Evolutionary conservation across 1,140 invertebrate species (phyloP).

Genomic region (Ceratoteleas bidentatus): DNA sequence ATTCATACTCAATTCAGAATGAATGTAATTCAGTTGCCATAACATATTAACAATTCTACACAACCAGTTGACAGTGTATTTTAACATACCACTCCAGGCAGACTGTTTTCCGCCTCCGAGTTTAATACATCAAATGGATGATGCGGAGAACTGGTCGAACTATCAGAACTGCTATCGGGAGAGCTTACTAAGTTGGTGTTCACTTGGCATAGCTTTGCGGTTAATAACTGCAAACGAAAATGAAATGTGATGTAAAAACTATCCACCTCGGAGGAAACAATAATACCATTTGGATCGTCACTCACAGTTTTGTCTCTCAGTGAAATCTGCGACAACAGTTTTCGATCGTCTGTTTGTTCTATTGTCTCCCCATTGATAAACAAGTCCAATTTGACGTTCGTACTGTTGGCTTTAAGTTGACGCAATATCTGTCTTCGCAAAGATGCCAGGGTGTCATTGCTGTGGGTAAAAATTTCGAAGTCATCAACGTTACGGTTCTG

Average conservation of each 20-base stretch:
- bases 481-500: slow-evolving; percentile 95
- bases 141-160: slow-evolving; percentile 93
- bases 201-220: slow-evolving; percentile 91
- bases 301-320: slow-evolving; percentile 94
- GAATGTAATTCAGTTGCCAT: too few species aligned
- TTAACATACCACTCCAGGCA: slow-evolving; percentile 86
- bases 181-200: slow-evolving; percentile 92
- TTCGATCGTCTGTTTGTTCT: slow-evolving; percentile 92
- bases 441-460: slow-evolving; percentile 94
- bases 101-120: slow-evolving; percentile 91
- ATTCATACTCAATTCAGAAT: too few species aligned
- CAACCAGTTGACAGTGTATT: too few species aligned
- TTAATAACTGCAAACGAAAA: slow-evolving; percentile 85
- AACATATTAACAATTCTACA: too few species aligned
- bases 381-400: slow-evolving; percentile 93
- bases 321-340: slow-evolving; percentile 92
- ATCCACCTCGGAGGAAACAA: too few species aligned
- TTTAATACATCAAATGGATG: slow-evolving; percentile 89
- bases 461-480: slow-evolving; percentile 95
- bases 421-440: slow-evolving; percentile 89
- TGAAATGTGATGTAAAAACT: not conserved
- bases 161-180: slow-evolving; percentile 92
- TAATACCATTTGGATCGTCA: slow-evolving; percentile 12
- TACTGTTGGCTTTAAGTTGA: slow-evolving; percentile 85
- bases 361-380: slow-evolving; percentile 94